phyloP scores from a whole-genome alignment of 2,113 vertebrate genomes.

The Ophiodon elongatus region DNA sequence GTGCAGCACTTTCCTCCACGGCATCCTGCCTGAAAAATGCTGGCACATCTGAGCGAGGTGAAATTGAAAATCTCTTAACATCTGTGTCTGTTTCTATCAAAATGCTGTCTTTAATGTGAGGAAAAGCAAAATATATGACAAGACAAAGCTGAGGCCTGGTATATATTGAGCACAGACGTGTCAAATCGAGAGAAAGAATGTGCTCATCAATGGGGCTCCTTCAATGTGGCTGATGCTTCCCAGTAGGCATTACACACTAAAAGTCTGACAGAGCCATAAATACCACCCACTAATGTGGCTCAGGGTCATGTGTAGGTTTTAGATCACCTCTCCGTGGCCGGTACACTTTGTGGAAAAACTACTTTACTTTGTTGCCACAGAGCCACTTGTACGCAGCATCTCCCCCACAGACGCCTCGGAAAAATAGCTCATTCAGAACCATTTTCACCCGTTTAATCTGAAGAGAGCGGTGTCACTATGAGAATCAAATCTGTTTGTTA shows the following conservation, averaged over 20 bases:
- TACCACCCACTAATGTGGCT: slow-evolving; percentile 35
- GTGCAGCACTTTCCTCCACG: slow-evolving; percentile 54
- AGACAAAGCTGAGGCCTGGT: slow-evolving; percentile 34
- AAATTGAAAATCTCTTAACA: slow-evolving; percentile 68
- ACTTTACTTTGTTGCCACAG: slow-evolving; percentile 43
- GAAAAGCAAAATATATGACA: slow-evolving; percentile 42
- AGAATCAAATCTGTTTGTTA: slow-evolving; percentile 78
- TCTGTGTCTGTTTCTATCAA: slow-evolving; percentile 60
- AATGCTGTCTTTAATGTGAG: slow-evolving; percentile 50
- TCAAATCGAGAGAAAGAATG: slow-evolving; percentile 42
- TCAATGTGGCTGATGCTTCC: slow-evolving; percentile 34
- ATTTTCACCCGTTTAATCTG: slow-evolving; percentile 45
- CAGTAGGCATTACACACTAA: slow-evolving; percentile 11
- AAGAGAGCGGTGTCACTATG: slow-evolving; percentile 41
- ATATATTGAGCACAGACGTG: slow-evolving; percentile 37
- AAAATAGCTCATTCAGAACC: slow-evolving; percentile 53
- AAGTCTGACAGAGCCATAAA: slow-evolving; percentile 56
- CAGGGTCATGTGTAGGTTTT: slow-evolving; percentile 41
- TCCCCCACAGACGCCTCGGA: not conserved
- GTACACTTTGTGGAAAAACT: slow-evolving; percentile 34
- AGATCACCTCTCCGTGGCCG: slow-evolving; percentile 43
- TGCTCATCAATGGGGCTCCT: slow-evolving; percentile 45
- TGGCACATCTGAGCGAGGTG: slow-evolving; percentile 44
- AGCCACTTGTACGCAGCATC: not conserved
- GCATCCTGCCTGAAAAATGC: slow-evolving; percentile 32